phyloP scores from a whole-genome alignment of 2,888 invertebrate genomes.

The Hermodice carunculata region DNA sequence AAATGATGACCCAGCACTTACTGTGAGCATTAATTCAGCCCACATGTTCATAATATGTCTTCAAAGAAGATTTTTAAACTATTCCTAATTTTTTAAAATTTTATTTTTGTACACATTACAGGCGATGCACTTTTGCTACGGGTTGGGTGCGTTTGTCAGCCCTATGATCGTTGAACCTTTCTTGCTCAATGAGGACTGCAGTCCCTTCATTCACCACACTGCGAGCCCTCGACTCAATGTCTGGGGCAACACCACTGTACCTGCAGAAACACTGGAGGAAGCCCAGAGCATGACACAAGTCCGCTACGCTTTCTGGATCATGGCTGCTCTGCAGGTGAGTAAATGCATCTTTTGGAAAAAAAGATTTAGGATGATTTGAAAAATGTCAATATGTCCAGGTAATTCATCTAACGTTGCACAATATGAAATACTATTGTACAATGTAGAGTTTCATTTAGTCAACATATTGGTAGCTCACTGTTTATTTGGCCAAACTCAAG shows the following conservation, averaged over 20 bases:
- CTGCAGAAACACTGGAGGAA: constrained; percentile 39
- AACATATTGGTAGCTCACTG: too few species aligned
- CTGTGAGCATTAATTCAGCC: too few species aligned
- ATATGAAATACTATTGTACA: too few species aligned
- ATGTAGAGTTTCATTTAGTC: too few species aligned
- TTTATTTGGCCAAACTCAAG: too few species aligned
- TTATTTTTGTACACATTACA: constrained; percentile 45
- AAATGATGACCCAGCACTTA: too few species aligned
- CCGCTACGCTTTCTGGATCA: constrained; percentile 70
- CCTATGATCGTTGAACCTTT: constrained; percentile 72
- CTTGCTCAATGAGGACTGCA: constrained; percentile 70
- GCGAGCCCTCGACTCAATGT: not conserved
- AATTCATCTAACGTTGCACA: too few species aligned
- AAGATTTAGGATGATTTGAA: too few species aligned
- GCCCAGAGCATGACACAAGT: constrained; percentile 64
- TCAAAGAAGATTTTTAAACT: too few species aligned
- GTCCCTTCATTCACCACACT: constrained; percentile 54
- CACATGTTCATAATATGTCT: too few species aligned
- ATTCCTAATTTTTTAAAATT: not conserved
- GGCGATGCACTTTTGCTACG: constrained; percentile 72
- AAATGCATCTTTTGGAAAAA: too few species aligned
- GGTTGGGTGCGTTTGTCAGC: constrained; percentile 71
- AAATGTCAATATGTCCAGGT: too few species aligned
- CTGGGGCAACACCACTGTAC: constrained; percentile 7
- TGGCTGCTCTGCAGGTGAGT: constrained; percentile 69